Conservation (phyloP, 2,888 invertebrate genomes). For the Campaea margaritaria region DNA sequence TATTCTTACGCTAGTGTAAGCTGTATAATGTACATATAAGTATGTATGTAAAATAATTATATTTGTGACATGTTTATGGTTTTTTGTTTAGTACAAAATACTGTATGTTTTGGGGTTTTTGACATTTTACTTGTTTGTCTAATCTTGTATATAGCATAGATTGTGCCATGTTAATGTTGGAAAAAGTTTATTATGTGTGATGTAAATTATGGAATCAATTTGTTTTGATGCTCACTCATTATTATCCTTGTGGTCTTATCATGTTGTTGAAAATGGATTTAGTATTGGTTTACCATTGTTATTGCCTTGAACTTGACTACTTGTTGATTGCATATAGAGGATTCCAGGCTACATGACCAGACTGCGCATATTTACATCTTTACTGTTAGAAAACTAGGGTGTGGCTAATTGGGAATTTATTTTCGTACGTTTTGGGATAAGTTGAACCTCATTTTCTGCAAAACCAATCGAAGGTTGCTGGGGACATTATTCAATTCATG, state of each 20-base stretch:
- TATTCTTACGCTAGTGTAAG: conserved; percentile 47
- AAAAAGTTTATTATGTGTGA: conserved; percentile 12
- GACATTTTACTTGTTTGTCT: conserved; percentile 51
- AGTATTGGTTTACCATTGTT: conserved; percentile 9
- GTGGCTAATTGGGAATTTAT: no score
- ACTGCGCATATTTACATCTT: background rate
- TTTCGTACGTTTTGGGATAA: no score
- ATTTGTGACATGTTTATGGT: conserved; percentile 49
- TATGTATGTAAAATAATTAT: conserved; percentile 58
- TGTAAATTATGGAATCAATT: conserved; percentile 1
- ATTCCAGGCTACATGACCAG: background rate
- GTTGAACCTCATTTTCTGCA: no score
- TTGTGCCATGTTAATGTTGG: conserved; percentile 57
- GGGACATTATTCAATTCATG: no score
- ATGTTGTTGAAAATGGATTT: conserved; percentile 16
- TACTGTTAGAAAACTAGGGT: no score
- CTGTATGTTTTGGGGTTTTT: conserved; percentile 64
- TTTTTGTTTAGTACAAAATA: conserved; percentile 60
- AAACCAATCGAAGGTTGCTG: no score
- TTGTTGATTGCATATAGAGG: conserved; percentile 12
- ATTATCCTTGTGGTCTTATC: conserved; percentile 9
- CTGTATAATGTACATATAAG: conserved; percentile 54
- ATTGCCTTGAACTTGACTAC: conserved; percentile 5
- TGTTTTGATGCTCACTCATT: conserved; percentile 1
- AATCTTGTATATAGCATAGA: conserved; percentile 42